Evolutionary conservation across 2,113 vertebrate species (phyloP).

Genomic region (Onychostoma macrolepis): DNA sequence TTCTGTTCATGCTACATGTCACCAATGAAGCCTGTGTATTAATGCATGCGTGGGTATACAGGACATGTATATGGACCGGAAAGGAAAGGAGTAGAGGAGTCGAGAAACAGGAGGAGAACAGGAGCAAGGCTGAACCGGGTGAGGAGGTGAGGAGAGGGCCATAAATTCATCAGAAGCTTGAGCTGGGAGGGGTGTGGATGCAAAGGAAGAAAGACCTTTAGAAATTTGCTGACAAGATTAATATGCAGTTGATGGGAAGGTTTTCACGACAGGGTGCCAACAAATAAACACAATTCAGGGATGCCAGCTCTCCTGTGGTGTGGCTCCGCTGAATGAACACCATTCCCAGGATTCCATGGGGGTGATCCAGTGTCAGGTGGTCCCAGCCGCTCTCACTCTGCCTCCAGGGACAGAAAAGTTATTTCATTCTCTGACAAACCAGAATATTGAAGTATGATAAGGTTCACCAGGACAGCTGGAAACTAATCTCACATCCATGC

Average conservation of each 20-base stretch:
- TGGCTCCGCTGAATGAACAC: constrained; percentile 62
- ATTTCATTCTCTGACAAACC: constrained; percentile 70
- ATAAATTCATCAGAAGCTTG: constrained; percentile 69
- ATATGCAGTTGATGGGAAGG: constrained; percentile 88
- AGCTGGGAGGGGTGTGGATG: constrained; percentile 51
- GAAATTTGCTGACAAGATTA: constrained; percentile 89
- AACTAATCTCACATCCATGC: constrained; percentile 70
- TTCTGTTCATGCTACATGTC: constrained; percentile 70
- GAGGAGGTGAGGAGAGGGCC: constrained; percentile 63
- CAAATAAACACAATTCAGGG: constrained; percentile 95
- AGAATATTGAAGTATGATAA: constrained; percentile 60
- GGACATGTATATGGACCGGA: constrained; percentile 9
- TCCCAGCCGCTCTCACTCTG: constrained; percentile 58
- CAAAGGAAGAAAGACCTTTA: constrained; percentile 69
- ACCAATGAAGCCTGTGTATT: constrained; percentile 62
- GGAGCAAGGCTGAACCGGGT: constrained; percentile 41
- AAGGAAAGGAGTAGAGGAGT: constrained; percentile 19
- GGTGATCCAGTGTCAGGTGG: constrained; percentile 73
- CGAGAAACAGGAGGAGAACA: constrained; percentile 20
- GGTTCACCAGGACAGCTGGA: constrained; percentile 71
- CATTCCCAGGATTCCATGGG: constrained; percentile 78
- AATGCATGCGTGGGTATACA: background rate
- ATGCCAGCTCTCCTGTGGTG: constrained; percentile 70
- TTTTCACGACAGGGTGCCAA: constrained; percentile 92
- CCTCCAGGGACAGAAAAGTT: constrained; percentile 67